Percentiles rank a stretch among this genome's conserved stretches.
These are phyloP conservation scores for Penaeus chinensis DNA, from an alignment of 1,140 invertebrate species.

Conservation along the genomic window DNA sequence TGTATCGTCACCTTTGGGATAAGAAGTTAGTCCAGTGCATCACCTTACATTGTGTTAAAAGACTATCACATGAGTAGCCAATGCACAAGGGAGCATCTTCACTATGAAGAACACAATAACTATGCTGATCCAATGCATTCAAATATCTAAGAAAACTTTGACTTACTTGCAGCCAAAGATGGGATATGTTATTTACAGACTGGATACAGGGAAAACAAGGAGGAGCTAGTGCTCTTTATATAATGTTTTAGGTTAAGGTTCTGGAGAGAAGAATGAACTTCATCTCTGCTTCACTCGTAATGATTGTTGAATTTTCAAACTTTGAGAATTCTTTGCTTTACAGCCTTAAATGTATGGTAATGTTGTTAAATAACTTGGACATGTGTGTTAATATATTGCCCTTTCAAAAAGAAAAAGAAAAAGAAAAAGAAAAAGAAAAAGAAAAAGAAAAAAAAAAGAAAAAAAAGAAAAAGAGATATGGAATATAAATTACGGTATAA, in stretches of 20 bases:
- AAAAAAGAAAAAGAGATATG: no score
- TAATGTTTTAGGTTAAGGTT: no score
- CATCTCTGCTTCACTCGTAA: constrained; percentile 1
- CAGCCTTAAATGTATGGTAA: no score
- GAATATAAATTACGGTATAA: no score
- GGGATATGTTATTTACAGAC: not conserved
- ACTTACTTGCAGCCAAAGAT: not conserved
- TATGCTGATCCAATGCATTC: constrained; percentile 30
- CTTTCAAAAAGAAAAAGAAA: no score
- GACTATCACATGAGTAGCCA: constrained; percentile 29
- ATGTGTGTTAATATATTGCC: no score
- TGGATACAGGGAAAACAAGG: constrained; percentile 9
- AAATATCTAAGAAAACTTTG: constrained; percentile 1
- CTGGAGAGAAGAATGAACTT: no score
- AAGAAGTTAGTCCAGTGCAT: constrained; percentile 10
- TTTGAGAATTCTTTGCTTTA: no score
- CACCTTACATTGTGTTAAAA: not conserved
- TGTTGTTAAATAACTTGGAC: no score
- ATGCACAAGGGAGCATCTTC: constrained; percentile 32
- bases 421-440: no score
- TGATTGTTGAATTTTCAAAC: not conserved
- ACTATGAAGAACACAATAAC: constrained; percentile 35
- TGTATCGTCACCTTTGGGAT: not conserved
- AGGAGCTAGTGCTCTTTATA: not conserved
- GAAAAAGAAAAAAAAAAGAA: no score